These are phyloP conservation scores for Drosophila atroscutellata DNA, from an alignment of 2,888 invertebrate species.

Conservation along the genomic window DNA sequence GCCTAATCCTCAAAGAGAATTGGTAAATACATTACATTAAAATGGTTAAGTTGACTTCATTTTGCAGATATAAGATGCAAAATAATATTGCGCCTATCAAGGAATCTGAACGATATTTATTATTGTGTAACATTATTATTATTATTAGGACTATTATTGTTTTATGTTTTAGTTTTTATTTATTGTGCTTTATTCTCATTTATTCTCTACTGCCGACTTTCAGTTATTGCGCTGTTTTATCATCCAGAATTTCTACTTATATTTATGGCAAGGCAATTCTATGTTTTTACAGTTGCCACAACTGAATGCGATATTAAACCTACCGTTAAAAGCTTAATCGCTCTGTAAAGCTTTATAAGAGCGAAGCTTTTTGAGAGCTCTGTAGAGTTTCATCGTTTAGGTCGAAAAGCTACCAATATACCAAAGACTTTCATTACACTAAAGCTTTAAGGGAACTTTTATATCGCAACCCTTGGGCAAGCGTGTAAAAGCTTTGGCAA, in stretches of 20 bases:
- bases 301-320: background rate
- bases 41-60: background rate
- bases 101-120: background rate
- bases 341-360: background rate
- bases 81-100: background rate
- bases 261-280: constrained; percentile 25
- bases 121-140: background rate
- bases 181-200: background rate
- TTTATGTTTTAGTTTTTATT: background rate
- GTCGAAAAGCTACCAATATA: constrained; percentile 19
- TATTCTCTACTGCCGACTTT: background rate
- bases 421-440: background rate
- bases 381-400: constrained; percentile 31
- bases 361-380: constrained; percentile 18
- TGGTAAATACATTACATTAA: background rate
- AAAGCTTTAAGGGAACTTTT: background rate
- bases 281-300: constrained; percentile 32
- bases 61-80: background rate
- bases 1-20: background rate
- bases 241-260: constrained; percentile 3
- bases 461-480: background rate
- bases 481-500: background rate
- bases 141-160: too few relatives aligned
- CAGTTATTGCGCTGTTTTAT: background rate
- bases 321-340: background rate